phyloP scores from a whole-genome alignment of 2,797 vertebrate species.

The Loris lydekkerianus region DNA sequence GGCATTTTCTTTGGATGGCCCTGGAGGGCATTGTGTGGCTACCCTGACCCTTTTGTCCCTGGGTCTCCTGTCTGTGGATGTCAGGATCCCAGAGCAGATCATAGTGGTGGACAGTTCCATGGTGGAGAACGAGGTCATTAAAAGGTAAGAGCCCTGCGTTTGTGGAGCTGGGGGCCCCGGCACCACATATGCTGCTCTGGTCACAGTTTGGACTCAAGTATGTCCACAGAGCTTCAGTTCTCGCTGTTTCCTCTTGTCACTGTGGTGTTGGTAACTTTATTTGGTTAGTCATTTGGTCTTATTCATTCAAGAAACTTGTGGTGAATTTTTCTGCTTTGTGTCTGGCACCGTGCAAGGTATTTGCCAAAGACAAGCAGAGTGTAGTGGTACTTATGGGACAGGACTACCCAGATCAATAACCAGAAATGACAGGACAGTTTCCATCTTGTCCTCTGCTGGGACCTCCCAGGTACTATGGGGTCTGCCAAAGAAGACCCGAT shows the following conservation, averaged over 20 bases:
- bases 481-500: not conserved
- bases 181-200: accelerated
- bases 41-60: slow-evolving; percentile 93
- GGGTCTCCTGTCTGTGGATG: slow-evolving; percentile 92
- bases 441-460: not conserved
- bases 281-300: not conserved
- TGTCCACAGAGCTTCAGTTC: not conserved
- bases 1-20: slow-evolving; percentile 91
- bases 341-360: not conserved
- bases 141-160: slow-evolving; percentile 89
- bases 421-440: accelerated
- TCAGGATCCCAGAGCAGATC: slow-evolving; percentile 96
- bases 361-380: not conserved
- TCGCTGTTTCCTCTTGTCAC: accelerated
- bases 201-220: accelerated
- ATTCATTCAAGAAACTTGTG: not conserved
- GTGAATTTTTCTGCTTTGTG: not conserved
- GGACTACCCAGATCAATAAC: not conserved
- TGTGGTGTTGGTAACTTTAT: accelerated
- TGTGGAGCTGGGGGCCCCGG: accelerated
- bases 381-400: accelerated
- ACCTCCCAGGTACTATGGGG: not conserved
- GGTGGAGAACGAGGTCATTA: slow-evolving; percentile 95
- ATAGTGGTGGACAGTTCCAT: slow-evolving; percentile 96
- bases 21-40: slow-evolving; percentile 92